A percentile compares a stretch with the other conserved stretches of the same genome.
These are phyloP conservation scores for Blastobasis lacticolella DNA, from an alignment of 2,888 invertebrate species.

Conservation along the genomic window DNA sequence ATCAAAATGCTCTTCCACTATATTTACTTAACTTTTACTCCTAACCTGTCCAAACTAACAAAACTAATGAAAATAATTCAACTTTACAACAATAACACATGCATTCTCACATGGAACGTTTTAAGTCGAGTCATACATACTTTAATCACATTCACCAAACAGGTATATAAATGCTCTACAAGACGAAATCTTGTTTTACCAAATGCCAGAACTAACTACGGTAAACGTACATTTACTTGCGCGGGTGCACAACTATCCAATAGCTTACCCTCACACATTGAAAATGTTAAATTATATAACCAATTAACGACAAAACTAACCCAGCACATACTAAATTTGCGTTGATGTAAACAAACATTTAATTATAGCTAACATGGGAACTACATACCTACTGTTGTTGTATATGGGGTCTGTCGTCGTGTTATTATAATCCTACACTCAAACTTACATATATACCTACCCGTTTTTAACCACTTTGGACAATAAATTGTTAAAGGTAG, in stretches of 20 bases:
- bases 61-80: background rate
- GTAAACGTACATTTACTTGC: background rate
- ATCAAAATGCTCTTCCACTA: constrained; percentile 4
- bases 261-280: too few species aligned
- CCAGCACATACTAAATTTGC: too few species aligned
- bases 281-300: too few species aligned
- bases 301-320: too few species aligned
- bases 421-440: too few species aligned
- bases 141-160: background rate
- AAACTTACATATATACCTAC: too few species aligned
- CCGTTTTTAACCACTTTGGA: too few species aligned
- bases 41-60: background rate
- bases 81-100: background rate
- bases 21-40: constrained; percentile 1
- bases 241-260: background rate
- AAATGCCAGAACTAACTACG: background rate
- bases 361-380: too few species aligned
- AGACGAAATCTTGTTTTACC: background rate
- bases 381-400: too few species aligned
- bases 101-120: background rate
- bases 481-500: too few species aligned
- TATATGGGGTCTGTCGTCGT: too few species aligned
- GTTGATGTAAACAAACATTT: too few species aligned
- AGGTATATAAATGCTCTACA: background rate
- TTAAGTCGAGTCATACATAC: background rate